Evolutionary conservation across 2,113 vertebrate genomes (phyloP), one percentile per base, ranked within the genome.

Genomic region (Tursiops truncatus): DNA sequence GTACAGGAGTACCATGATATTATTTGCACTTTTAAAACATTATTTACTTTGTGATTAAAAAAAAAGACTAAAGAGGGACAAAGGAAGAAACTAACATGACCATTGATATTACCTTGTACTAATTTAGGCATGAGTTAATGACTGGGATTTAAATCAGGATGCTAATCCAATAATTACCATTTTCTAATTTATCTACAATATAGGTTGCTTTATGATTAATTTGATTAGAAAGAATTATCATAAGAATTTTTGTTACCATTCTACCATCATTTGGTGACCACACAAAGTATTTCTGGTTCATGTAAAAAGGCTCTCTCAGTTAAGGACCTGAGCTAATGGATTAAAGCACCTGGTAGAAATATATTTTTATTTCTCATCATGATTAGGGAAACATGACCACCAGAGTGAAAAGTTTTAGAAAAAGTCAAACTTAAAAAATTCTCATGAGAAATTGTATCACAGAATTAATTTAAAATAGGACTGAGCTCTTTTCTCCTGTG

Each of bases 391-490:
- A 68, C 81, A 73, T 44, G 93, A 60, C 47, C 23, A 91, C 25
- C 17, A 93, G 25, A 95, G 9, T 5, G 36, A 91, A 56, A 36
- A 93, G 89, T 95, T 87, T 95, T 53, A 95, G 62, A 82, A 93
- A 60, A 91, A 93, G 62, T 94, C 41, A 79, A 73, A 95, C 76
- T 92, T 94, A 36, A 96, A 96, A 89, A 73, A 56, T 79, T 80
- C 68, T 95, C 92, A 60, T 94, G 63, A 47, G 38, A 97, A 97
- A 93, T 95, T 89, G n/a, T 67, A 95, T 83, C 82, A 83, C 31
- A 94, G 83, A 96, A 89, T 97, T 96, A 89, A 96, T 96, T 97
- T 97, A 84, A 96, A 97, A 80, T 70, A 87, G 20, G 68, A 80
- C 41, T 89, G 83, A 96, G 33, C 58, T 94, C 81, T 89, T 89